Conservation (phyloP, 1,140 invertebrate species). For the Papilio polyxenes region DNA sequence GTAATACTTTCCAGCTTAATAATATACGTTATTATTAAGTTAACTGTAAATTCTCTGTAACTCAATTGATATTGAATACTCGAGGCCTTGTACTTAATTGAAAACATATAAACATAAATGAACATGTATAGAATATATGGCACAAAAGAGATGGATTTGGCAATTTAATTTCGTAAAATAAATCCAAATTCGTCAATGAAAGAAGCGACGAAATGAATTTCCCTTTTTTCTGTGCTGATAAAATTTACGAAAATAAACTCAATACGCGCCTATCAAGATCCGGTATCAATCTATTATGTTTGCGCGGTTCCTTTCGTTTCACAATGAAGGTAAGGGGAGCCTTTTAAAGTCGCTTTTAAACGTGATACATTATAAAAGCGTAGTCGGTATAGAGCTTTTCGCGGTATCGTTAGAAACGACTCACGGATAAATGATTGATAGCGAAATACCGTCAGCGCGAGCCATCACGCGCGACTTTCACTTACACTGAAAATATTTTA, state of each 20-base stretch:
- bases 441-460: constrained; percentile 51
- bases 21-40: too few relatives aligned
- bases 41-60: too few relatives aligned
- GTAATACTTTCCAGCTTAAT: background rate
- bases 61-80: background rate
- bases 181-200: constrained; percentile 36
- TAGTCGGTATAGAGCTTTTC: constrained; percentile 76
- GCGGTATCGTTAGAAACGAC: constrained; percentile 63
- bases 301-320: constrained; percentile 62
- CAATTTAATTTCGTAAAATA: constrained; percentile 42
- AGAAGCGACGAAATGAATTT: constrained; percentile 48
- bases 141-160: constrained; percentile 39
- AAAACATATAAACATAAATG: constrained; percentile 18
- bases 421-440: constrained; percentile 79
- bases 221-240: constrained; percentile 48
- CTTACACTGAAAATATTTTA: constrained; percentile 70
- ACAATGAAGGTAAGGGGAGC: constrained; percentile 65
- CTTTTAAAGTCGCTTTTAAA: constrained; percentile 76
- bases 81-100: background rate
- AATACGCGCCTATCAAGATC: constrained; percentile 69
- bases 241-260: constrained; percentile 63
- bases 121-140: constrained; percentile 27
- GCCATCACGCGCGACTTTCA: constrained; percentile 66
- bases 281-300: constrained; percentile 77
- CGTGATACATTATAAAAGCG: constrained; percentile 77